Percentiles rank a stretch among this genome's conserved stretches.
Conservation (phyloP, 2,113 vertebrate genomes). For the Dermatemys mawii region DNA sequence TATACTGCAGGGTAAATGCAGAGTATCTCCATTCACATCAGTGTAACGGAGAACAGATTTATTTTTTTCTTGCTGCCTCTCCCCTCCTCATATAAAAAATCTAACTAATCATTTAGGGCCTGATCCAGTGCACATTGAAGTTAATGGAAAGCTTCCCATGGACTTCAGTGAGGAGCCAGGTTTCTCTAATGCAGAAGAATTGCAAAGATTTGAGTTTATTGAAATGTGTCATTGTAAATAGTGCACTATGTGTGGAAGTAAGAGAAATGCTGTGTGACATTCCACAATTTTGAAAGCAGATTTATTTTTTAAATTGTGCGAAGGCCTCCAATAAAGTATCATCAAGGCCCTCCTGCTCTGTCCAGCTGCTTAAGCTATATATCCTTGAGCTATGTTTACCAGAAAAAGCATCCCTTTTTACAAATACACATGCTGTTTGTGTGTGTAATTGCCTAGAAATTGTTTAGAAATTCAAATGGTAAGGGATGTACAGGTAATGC, state of each 20-base stretch:
- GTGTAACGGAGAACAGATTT: background rate
- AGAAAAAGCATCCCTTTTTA: background rate
- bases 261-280: background rate
- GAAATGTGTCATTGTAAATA: background rate
- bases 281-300: background rate
- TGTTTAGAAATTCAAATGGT: background rate
- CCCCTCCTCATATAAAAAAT: background rate
- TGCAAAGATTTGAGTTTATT: background rate
- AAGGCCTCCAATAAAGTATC: background rate
- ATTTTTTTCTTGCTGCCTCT: background rate
- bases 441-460: background rate
- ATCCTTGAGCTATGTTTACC: slow-evolving; percentile 33
- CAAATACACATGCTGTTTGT: background rate
- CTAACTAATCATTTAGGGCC: background rate
- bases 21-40: background rate
- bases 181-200: background rate
- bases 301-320: background rate
- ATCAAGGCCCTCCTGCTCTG: background rate
- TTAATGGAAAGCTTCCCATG: background rate
- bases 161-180: background rate
- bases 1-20: background rate
- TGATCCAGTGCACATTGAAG: background rate
- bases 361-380: background rate
- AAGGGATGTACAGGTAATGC: background rate
- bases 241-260: background rate